Percentiles rank a stretch among this genome's conserved stretches.
phyloP scores from a whole-genome alignment of 2,888 invertebrate species.

The Ormyrus labotus region DNA sequence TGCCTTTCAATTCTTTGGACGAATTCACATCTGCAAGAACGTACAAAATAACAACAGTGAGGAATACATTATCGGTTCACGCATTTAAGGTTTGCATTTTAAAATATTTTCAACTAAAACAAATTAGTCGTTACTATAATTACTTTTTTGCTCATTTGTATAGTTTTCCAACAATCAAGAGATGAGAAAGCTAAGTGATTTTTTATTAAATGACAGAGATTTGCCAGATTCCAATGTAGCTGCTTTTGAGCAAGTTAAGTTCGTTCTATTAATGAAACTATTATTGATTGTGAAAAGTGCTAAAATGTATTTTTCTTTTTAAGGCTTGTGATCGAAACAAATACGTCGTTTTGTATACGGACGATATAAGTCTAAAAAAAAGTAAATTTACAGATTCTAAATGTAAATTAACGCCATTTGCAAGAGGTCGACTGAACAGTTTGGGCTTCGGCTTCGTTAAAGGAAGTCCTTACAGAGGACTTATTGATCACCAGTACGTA shows the following conservation, averaged over 20 bases:
- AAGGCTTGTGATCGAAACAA: slow-evolving; percentile 15
- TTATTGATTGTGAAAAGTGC: not conserved
- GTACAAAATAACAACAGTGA: slow-evolving; percentile 22
- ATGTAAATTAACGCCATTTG: slow-evolving; percentile 36
- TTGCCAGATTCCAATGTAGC: too few relatives aligned
- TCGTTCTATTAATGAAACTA: not conserved
- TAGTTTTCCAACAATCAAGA: too few relatives aligned
- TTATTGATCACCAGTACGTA: slow-evolving; percentile 45
- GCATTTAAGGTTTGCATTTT: slow-evolving; percentile 20
- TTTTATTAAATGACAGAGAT: not conserved
- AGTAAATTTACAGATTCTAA: not conserved
- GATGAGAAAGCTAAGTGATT: not conserved
- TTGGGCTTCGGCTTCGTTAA: slow-evolving; percentile 34
- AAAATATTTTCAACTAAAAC: too few relatives aligned
- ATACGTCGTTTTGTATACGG: slow-evolving; percentile 15
- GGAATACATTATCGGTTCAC: not conserved
- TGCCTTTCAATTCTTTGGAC: slow-evolving; percentile 56
- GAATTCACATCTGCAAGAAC: slow-evolving; percentile 25
- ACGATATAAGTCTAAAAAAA: slow-evolving; percentile 17
- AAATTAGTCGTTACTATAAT: too few relatives aligned
- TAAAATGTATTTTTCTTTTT: not conserved
- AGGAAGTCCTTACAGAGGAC: slow-evolving; percentile 45
- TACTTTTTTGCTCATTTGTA: too few relatives aligned
- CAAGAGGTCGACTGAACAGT: slow-evolving; percentile 7
- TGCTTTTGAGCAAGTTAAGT: too few relatives aligned